phyloP scores from a whole-genome alignment of 2,113 vertebrate species.

The Accipiter virgatus region DNA sequence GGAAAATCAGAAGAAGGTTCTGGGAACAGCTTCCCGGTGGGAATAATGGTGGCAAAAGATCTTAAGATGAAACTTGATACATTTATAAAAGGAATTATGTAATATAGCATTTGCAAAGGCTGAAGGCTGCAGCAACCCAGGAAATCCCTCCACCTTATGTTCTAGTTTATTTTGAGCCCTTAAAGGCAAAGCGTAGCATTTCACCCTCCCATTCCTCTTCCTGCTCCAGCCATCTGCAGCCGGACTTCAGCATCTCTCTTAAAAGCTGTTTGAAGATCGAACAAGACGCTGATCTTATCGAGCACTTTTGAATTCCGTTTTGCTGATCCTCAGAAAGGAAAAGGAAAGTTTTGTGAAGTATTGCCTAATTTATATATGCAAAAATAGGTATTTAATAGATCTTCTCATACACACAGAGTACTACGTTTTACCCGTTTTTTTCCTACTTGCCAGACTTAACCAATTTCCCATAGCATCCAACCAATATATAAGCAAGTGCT shows the following conservation, averaged over 20 bases:
- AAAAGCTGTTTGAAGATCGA: not conserved
- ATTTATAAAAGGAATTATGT: not conserved
- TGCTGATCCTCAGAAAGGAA: not conserved
- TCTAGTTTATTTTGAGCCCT: not conserved
- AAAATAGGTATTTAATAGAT: not conserved
- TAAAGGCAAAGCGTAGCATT: not conserved
- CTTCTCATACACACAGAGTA: not conserved
- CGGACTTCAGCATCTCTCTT: not conserved
- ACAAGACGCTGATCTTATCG: not conserved
- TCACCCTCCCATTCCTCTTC: not conserved
- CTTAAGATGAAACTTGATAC: not conserved
- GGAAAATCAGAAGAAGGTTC: not conserved
- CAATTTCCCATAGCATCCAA: not conserved
- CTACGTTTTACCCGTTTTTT: not conserved
- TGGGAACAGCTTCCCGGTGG: not conserved
- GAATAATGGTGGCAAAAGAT: not conserved
- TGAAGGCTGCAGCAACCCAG: not conserved
- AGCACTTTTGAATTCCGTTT: not conserved
- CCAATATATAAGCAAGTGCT: accelerated
- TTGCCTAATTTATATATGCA: not conserved
- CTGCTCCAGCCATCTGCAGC: not conserved
- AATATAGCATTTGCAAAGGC: not conserved
- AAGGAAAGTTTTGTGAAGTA: not conserved
- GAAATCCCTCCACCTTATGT: not conserved
- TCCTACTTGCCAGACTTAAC: not conserved